Evolutionary conservation across 2,888 invertebrate species (phyloP), one percentile per base, ranked within the genome.

Genomic region (Resseliella maxima): DNA sequence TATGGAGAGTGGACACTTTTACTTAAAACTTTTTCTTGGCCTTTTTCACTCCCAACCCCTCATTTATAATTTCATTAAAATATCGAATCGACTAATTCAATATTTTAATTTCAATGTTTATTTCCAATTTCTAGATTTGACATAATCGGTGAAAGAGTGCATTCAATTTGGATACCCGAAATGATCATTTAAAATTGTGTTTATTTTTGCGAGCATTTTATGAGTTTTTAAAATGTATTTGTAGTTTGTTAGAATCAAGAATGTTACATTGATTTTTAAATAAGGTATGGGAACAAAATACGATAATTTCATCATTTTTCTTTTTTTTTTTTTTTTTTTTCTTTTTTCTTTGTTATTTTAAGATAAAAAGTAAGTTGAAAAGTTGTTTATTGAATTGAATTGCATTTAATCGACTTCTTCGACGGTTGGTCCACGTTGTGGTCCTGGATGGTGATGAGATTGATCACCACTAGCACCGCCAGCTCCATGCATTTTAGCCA

Each of bases 401-500:
- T n/a, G n/a, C n/a, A n/a, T n/a, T 91, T 92, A 94, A 90, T 95
- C 95, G 81, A 96, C 92, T 92, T 95, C 94, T 89, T 94, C 94
- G 72, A 96, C 94, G 85, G 94, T 95, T 18, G 94, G 94, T 0
- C 93, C 94, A 15, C 87, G 86, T 86, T 90, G 3, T 6, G 36
- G 38, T 18, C 59, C 86, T 24, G 92, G 90, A 86, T 89, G 92
- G 88, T 88, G 92, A 88, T 81, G 90, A 88, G 88, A 89, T 85
- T 88, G 85, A 87, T 88, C 89, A 86, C 89, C 89, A 27, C 92
- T 92, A 0, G 92, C 92, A 15, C 91, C 92, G 3, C 91, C 92
- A 0, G 92, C 92, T 86, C 94, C 95, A 88, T 96, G 96, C n/a
- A 97, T 91, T 89, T 96, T 96, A 90, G 95, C 93, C 94, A 97